These are phyloP conservation scores for Cylloceria caligata DNA, from an alignment of 2,888 invertebrate genomes.

Conservation along the genomic window DNA sequence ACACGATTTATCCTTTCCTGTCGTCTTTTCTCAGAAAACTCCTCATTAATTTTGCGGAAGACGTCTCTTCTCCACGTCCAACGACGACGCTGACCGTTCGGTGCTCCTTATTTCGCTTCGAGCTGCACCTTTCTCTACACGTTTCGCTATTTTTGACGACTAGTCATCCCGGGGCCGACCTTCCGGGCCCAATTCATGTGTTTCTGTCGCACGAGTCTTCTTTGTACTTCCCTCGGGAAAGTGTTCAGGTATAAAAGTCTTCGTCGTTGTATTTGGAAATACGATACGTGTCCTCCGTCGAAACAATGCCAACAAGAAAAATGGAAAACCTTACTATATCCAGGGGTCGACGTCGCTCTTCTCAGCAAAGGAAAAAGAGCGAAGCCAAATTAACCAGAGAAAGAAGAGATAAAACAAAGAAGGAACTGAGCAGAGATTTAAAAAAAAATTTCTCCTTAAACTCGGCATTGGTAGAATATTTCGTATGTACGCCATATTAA, in stretches of 20 bases:
- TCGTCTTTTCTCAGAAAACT: constrained; percentile 3
- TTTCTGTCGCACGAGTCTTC: constrained; percentile 5
- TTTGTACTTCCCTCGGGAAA: constrained; percentile 8
- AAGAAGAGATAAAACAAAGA: neutral
- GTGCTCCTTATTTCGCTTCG: neutral
- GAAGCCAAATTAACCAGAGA: neutral
- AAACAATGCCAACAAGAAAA: constrained; percentile 15
- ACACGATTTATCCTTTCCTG: constrained; percentile 6
- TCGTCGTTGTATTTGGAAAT: neutral
- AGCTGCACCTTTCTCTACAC: constrained; percentile 4
- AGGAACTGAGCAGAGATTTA: neutral
- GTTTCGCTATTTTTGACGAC: neutral
- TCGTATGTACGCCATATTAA: neutral
- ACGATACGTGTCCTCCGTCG: neutral
- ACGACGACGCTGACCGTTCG: constrained; percentile 39
- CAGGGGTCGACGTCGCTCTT: neutral
- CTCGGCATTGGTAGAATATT: neutral
- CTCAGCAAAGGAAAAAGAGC: neutral
- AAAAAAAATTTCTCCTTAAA: neutral
- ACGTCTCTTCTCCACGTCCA: constrained; percentile 25
- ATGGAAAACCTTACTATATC: neutral
- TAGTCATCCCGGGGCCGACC: neutral
- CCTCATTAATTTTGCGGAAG: constrained; percentile 58
- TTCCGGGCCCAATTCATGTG: constrained; percentile 26
- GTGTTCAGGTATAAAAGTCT: neutral